Evolutionary conservation across 2,888 invertebrate species (phyloP), one percentile per base, ranked within the genome.

Genomic region (Strigamia maritima): DNA sequence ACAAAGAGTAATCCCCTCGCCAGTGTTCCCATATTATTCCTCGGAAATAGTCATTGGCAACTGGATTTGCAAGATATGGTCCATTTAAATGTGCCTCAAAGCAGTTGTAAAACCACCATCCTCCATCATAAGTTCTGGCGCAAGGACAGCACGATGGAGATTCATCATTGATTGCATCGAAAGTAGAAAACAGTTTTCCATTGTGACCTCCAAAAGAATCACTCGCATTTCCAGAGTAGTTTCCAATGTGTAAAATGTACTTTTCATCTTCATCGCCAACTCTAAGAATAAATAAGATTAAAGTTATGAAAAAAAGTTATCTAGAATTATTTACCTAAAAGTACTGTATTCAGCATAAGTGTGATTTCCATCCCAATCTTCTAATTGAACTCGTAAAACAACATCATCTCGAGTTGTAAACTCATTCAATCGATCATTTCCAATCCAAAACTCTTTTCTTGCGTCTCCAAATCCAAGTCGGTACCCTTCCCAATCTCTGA

Each of bases 391-490:
- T 54, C 89, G 85, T 79, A 90, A 83, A 19, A 85, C 84, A 78
- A 88, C 84, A 81, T 87, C 85, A 40, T 87, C 85, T 12, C 86
- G 84, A 75, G 82, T 82, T 0, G 88, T 86, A 80, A 90, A 81
- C 78, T 82, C 83, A 82, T 89, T 87, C 75, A 89, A 86, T 80
- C 87, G 88, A 79, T 90, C 89, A 83, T 90, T 90, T 6, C 92
- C 92, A 24, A 92, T 87, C 89, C 92, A 92, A 84, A 91, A 92
- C 83, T 92, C 92, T 35, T 85, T 84, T 0, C 90, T 90, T 24
- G 92, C 85, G 83, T 92, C 91, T 14, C 92, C 92, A 83, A 92
- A 92, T 10, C 92, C 92, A 74, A 88, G 85, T 82, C 90, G 90
- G 84, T 92, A 92, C 75, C 91, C 90, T 0, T 87, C 83, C 92